phyloP scores from a whole-genome alignment of 2,888 invertebrate species.

The Limnephilus lunatus region DNA sequence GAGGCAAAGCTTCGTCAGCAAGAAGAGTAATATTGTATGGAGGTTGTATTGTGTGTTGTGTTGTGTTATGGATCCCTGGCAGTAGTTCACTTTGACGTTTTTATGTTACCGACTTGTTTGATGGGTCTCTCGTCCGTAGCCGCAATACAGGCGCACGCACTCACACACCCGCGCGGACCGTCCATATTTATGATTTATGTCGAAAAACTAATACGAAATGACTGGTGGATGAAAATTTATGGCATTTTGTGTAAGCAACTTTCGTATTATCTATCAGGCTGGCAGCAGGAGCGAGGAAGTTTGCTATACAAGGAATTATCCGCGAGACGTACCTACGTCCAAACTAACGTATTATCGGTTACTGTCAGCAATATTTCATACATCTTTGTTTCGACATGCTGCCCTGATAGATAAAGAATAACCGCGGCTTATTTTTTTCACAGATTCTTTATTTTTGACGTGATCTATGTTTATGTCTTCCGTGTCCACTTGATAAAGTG shows the following conservation, averaged over 20 bases:
- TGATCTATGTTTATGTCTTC: constrained; percentile 60
- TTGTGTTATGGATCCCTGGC: constrained; percentile 56
- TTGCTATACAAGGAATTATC: constrained; percentile 59
- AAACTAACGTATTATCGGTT: constrained; percentile 62
- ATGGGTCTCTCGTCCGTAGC: constrained; percentile 64
- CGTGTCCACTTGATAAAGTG: constrained; percentile 55
- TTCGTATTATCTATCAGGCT: constrained; percentile 66
- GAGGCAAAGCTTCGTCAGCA: constrained; percentile 46
- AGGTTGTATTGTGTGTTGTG: constrained; percentile 43
- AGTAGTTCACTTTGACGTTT: constrained; percentile 62
- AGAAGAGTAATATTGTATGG: constrained; percentile 42
- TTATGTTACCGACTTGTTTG: constrained; percentile 65
- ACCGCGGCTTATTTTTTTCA: constrained; percentile 59
- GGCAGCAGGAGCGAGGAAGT: constrained; percentile 55
- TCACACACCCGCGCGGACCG: constrained; percentile 56
- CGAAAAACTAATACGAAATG: constrained; percentile 66
- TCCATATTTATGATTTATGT: constrained; percentile 66
- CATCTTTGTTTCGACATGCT: constrained; percentile 66
- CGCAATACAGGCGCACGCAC: constrained; percentile 22
- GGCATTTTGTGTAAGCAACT: constrained; percentile 66
- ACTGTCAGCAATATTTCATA: constrained; percentile 66
- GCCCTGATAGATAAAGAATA: constrained; percentile 64
- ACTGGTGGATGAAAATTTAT: constrained; percentile 66
- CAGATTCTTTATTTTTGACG: constrained; percentile 35
- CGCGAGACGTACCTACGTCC: constrained; percentile 50